Conservation (phyloP, 2,888 invertebrate species). For the Ganaspis brasiliensis region DNA sequence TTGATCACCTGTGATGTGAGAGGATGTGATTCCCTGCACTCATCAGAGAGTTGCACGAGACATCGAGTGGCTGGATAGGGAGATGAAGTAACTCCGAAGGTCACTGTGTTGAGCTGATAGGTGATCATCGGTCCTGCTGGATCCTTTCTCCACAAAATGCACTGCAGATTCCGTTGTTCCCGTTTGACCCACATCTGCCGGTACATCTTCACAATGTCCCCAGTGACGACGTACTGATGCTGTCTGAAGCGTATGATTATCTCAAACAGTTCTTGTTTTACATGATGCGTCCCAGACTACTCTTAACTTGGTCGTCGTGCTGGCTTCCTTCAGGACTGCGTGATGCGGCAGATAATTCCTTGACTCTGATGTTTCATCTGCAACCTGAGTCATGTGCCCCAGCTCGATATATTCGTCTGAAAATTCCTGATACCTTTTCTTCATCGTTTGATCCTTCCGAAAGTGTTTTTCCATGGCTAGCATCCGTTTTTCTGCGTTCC, state of each 20-base stretch:
- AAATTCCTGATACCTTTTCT: background rate
- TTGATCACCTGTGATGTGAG: background rate
- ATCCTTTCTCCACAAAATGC: constrained; percentile 7
- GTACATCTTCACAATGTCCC: background rate
- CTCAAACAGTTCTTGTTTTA: background rate
- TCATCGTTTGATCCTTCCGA: background rate
- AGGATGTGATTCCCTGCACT: background rate
- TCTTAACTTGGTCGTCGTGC: background rate
- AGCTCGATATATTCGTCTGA: background rate
- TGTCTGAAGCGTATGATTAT: background rate
- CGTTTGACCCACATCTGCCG: background rate
- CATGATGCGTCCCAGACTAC: background rate
- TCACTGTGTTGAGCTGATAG: background rate
- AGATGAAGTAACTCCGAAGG: background rate
- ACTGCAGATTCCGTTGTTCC: constrained; percentile 3
- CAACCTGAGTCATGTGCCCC: background rate
- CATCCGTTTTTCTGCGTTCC: background rate
- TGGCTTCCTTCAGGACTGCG: background rate
- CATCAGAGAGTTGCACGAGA: background rate
- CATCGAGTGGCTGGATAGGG: background rate
- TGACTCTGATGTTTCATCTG: background rate
- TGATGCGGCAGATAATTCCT: background rate
- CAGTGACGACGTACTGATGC: background rate
- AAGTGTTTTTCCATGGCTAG: background rate
- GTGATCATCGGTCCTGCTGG: background rate